Conservation (phyloP, 1,140 invertebrate species). For the Trachymyrmex cornetzi region DNA sequence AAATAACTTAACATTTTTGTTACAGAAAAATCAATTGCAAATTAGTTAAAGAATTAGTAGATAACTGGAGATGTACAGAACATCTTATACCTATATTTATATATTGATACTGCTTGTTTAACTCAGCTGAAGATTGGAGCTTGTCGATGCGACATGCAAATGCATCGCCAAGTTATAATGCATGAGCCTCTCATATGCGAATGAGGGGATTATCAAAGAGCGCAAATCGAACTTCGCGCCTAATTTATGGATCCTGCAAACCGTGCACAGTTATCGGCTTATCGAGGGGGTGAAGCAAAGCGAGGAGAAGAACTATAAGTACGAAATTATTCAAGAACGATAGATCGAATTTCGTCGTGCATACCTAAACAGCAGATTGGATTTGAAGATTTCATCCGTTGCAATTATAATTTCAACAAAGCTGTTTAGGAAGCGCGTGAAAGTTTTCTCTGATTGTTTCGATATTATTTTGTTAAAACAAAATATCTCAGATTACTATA, state of each 20-base stretch:
- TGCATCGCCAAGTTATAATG: conserved; percentile 71
- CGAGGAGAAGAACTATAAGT: conserved; percentile 37
- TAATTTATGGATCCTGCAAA: conserved; percentile 75
- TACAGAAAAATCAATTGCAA: not conserved
- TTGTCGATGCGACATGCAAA: conserved; percentile 57
- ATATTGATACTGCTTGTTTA: not conserved
- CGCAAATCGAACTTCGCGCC: conserved; percentile 69
- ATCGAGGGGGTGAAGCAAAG: conserved; percentile 57
- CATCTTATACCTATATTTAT: not conserved
- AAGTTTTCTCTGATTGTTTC: not conserved
- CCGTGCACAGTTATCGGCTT: conserved; percentile 72
- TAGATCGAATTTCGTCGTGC: conserved; percentile 66
- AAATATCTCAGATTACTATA: not conserved
- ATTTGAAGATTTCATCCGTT: conserved; percentile 54
- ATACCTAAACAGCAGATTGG: conserved; percentile 52
- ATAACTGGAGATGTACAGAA: not conserved
- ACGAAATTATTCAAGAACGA: conserved; percentile 69
- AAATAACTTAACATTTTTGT: not conserved
- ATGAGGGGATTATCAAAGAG: conserved; percentile 72
- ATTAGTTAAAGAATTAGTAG: not conserved
- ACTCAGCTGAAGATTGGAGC: conserved; percentile 20
- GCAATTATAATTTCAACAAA: conserved; percentile 51
- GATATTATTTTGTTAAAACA: not conserved
- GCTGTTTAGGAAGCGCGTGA: not conserved
- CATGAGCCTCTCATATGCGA: conserved; percentile 70